Percentiles rank a stretch among this genome's conserved stretches.
phyloP scores from a whole-genome alignment of 2,113 vertebrate species.

The Eudyptes chrysolophus region DNA sequence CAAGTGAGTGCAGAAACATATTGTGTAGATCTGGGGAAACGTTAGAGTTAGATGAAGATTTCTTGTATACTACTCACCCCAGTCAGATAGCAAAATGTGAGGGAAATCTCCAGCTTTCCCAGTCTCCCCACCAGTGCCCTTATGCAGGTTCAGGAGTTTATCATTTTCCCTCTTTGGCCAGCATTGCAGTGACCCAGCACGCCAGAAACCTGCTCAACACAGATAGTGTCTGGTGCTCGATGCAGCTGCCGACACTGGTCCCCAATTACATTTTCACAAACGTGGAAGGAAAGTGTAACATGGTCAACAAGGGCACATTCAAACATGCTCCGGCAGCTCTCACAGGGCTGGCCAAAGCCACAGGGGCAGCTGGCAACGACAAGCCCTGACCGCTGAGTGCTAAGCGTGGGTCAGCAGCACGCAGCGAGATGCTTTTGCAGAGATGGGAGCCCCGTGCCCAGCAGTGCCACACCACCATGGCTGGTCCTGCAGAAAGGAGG shows the following conservation, averaged over 20 bases:
- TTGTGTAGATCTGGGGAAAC: background rate
- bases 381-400: background rate
- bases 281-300: background rate
- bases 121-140: background rate
- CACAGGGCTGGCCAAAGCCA: rapidly evolving
- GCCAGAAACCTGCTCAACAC: background rate
- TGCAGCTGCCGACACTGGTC: rapidly evolving
- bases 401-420: background rate
- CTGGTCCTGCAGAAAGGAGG: background rate
- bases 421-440: rapidly evolving
- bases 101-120: background rate
- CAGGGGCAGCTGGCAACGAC: background rate
- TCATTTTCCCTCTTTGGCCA: background rate
- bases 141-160: background rate
- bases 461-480: rapidly evolving
- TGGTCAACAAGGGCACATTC: background rate
- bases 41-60: background rate
- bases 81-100: background rate
- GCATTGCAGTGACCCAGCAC: background rate
- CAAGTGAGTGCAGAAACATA: background rate
- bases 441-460: background rate
- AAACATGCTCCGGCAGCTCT: background rate
- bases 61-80: background rate
- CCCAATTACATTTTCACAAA: background rate
- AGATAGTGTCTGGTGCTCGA: rapidly evolving